Evolutionary conservation across 2,113 vertebrate genomes (phyloP), one percentile per base, ranked within the genome.

Genomic region (Neotoma lepida): DNA sequence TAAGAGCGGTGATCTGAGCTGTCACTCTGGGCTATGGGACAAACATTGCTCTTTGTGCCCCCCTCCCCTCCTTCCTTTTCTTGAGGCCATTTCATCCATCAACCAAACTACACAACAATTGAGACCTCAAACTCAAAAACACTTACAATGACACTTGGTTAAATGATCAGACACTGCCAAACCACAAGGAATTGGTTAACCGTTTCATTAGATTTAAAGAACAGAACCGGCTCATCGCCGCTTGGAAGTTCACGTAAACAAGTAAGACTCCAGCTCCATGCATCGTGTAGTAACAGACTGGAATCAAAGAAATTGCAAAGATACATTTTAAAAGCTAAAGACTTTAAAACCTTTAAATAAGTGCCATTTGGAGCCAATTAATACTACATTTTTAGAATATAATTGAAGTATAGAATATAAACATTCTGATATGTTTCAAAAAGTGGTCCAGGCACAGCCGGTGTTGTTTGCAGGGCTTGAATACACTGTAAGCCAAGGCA

Each of bases 11-110:
- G 96, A 97, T 97, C 96, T 96, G 87, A 58, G 85, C 96, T 96
- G 64, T 97, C 97, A 94, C 95, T 98, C 94, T 94, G 91, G 97
- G 93, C 88, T 95, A 88, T 49, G 30, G 71, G 97, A 96, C 95
- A 97, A 97, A 98, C 80, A 96, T 0, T 3, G 92, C 96, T 96
- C 96, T 94, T 81, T 92, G 89, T 9, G 26, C 30, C 9, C 63
- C 30, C 41, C 20, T 22, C 30, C 9, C 63, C 30, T 28, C 20
- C 35, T 97, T 97, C 77, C 76, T 90, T 98, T 97, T 92, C 96
- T 97, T 86, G 80, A 94, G 96, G 95, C 93, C 95, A 95, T 89
- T 78, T 95, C 96, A 98, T 98, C 97, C 97, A 98, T 98, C 97
- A 97, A 94, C 54, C 58, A 4, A 96, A 64, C 86, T 87, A 97